Conservation (phyloP, 2,113 vertebrate genomes). For the Notothenia rossii region DNA sequence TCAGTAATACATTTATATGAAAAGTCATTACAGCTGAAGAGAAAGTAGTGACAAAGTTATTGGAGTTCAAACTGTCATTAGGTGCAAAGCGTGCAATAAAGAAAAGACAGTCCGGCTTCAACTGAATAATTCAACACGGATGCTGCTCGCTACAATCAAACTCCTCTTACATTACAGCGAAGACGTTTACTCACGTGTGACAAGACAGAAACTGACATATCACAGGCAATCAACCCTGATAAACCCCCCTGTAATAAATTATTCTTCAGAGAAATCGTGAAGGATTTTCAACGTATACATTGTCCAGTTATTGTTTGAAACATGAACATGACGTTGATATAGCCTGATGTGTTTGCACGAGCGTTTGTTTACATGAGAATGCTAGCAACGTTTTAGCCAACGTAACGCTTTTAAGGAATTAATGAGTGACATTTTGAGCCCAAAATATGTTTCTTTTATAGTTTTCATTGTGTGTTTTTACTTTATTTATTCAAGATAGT, state of each 20-base stretch:
- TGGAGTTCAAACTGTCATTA: conserved; percentile 50
- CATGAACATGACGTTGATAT: no score
- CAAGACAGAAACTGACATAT: conserved; percentile 33
- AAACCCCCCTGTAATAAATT: neutral
- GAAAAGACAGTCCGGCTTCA: conserved; percentile 34
- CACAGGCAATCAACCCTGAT: neutral
- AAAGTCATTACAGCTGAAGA: conserved; percentile 2
- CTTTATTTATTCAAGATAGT: no score
- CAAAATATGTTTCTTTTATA: no score
- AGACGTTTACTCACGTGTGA: conserved; percentile 33
- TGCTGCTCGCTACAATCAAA: conserved; percentile 64
- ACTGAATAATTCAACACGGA: conserved; percentile 80
- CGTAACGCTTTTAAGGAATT: no score
- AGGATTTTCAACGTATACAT: no score
- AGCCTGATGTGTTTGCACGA: neutral
- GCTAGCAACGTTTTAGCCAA: no score
- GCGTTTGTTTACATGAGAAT: neutral
- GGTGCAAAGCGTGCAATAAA: conserved; percentile 35
- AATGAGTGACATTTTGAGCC: no score
- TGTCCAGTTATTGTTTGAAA: no score
- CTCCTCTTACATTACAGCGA: conserved; percentile 61
- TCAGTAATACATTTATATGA: neutral
- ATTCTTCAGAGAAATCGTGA: neutral
- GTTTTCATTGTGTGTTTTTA: no score
- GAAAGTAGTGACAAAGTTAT: conserved; percentile 17